Base-by-base conservation (phyloP, 2,888 invertebrate species). In the Tetanocera ferruginea region DNA sequence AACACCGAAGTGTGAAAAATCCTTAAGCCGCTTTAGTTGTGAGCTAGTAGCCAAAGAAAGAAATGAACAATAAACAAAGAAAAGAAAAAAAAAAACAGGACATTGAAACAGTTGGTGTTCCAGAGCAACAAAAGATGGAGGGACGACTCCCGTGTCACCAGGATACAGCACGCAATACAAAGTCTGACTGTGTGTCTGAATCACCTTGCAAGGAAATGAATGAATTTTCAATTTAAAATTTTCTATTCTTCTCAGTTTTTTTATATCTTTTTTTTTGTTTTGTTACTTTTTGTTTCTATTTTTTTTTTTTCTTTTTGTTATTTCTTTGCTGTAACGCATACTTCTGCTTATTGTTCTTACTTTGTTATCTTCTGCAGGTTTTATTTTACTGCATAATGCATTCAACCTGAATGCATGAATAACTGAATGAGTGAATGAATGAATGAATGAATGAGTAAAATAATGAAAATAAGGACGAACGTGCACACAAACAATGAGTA, bases 141-240 rank as follows among this genome's bases (percentile, higher is more conserved):
- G 43, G 43, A 31, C n/a, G 31, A 43, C 43, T 43, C 43, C 43
- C 43, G 43, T 43, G 43, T 43, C 43, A 43, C 43, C 43, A 43
- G 43, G 43, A 43, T 43, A 14, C 43, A 43, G 43, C 43, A 43
- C 11, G 43, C 43, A 43, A 43, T 43, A 43, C 43, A 43, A 43
- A 43, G 43, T 43, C 43, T 43, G 14, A 14, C 43, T 43, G 11
- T 43, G 28, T 64, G 52, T 31, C 37, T 52, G 28, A 25, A 60
- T 60, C 76, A 64, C 52, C 78, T 77, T 74, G 75, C 78, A 52
- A 77, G 57, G 64, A 79, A 49, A 28, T 60, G 62, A 73, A 73
- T 81, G 81, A 81, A 76, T 80, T 75, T 80, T 80, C 80, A 80
- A 72, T 75, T 80, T 80, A 55, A 76, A 60, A 64, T 62, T 34